phyloP scores from a whole-genome alignment of 2,113 vertebrate species.

The Ictidomys tridecemlineatus region DNA sequence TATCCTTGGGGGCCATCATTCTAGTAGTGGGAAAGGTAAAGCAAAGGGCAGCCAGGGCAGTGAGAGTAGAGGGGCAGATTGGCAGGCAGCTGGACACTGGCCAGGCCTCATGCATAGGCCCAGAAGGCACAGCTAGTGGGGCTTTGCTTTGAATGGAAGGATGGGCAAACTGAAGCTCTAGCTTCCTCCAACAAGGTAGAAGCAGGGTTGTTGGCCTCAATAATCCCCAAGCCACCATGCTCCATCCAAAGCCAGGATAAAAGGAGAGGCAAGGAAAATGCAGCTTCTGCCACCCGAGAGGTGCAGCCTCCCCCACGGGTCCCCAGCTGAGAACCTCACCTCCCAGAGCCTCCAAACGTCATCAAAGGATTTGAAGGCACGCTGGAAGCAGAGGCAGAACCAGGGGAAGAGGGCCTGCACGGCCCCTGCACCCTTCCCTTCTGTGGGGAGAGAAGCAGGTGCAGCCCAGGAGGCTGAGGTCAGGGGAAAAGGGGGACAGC shows the following conservation, averaged over 20 bases:
- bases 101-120: too few species aligned
- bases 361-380: conserved; percentile 75
- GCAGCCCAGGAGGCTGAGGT: accelerated
- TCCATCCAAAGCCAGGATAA: not conserved
- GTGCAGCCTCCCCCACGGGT: not conserved
- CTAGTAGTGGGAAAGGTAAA: not conserved
- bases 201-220: not conserved
- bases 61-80: not conserved
- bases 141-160: not conserved
- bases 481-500: not conserved
- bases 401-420: conserved; percentile 75
- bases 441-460: conserved; percentile 64
- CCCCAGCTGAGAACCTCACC: not conserved
- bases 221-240: not conserved
- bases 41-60: not conserved
- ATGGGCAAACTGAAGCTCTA: not conserved
- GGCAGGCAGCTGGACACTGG: not conserved
- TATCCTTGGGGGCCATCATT: not conserved
- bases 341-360: conserved; percentile 82
- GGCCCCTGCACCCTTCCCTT: conserved; percentile 47
- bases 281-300: not conserved
- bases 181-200: not conserved
- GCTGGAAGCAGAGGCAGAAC: conserved; percentile 83
- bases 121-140: not conserved
- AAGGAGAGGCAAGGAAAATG: not conserved